Conservation (phyloP, 2,888 invertebrate species). For the Rotaria magnacalcarata region DNA sequence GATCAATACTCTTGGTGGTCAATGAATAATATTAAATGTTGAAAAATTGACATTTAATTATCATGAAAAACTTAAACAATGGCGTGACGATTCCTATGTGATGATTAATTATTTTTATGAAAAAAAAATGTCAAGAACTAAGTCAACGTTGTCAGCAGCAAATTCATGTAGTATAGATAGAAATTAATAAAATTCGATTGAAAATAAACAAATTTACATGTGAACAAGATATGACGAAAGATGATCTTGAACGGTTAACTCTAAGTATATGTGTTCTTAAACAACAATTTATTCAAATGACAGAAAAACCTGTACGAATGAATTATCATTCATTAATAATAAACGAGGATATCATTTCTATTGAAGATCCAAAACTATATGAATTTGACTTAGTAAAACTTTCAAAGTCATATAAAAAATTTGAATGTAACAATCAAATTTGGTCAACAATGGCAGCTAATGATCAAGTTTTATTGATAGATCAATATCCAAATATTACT, state of each 20-base stretch:
- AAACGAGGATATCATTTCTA: neutral
- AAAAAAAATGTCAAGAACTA: conserved; percentile 13
- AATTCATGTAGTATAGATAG: neutral
- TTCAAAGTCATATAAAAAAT: neutral
- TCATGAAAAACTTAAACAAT: neutral
- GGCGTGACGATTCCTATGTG: neutral
- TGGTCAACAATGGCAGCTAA: neutral
- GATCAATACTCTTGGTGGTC: neutral
- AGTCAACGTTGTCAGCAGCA: neutral
- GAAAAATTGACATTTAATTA: neutral
- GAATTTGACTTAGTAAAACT: neutral
- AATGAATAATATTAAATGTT: neutral
- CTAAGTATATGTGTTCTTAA: neutral
- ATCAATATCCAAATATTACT: neutral
- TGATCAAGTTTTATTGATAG: neutral
- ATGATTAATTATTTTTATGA: neutral
- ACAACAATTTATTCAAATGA: neutral
- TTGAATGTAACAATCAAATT: neutral
- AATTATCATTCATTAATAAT: neutral
- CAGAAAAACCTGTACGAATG: neutral
- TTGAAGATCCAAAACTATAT: neutral
- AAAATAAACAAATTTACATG: neutral
- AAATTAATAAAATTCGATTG: neutral
- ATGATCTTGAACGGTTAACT: neutral
- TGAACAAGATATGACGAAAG: neutral